Percentiles rank a stretch among this genome's conserved stretches.
These are phyloP conservation scores for Ptilodon capucinus DNA, from an alignment of 2,888 invertebrate genomes.

Conservation along the genomic window DNA sequence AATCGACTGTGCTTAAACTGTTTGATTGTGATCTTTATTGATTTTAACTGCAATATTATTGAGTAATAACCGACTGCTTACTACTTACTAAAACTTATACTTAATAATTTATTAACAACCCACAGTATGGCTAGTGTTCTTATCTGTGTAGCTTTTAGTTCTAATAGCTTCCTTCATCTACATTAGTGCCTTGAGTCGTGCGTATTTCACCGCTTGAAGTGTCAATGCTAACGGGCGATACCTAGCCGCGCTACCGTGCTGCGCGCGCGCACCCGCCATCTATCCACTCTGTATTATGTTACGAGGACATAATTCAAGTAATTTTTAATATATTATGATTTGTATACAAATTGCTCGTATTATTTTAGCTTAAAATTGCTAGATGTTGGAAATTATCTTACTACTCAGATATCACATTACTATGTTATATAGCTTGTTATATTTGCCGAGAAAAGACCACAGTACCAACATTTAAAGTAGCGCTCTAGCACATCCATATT, in stretches of 20 bases:
- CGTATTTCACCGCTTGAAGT: conserved; percentile 46
- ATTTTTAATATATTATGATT: neutral
- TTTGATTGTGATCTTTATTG: neutral
- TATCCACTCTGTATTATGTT: conserved; percentile 4
- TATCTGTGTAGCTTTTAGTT: neutral
- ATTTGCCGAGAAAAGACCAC: no score
- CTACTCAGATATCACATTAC: no score
- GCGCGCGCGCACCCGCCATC: conserved; percentile 15
- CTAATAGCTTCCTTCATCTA: conserved; percentile 23
- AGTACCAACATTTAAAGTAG: no score
- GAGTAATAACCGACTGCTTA: no score
- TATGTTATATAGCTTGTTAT: no score
- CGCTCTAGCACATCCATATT: no score
- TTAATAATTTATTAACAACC: no score
- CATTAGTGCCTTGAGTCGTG: conserved; percentile 19
- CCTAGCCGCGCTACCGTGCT: conserved; percentile 29
- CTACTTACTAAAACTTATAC: no score
- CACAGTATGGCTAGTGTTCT: no score
- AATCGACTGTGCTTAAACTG: neutral
- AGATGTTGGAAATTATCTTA: no score
- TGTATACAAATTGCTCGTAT: neutral
- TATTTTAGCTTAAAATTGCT: neutral
- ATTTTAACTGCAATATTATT: no score
- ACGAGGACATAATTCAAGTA: neutral
- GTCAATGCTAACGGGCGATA: conserved; percentile 49